These are phyloP conservation scores for Norana najaformis DNA, from an alignment of 2,888 invertebrate genomes.

Conservation along the genomic window DNA sequence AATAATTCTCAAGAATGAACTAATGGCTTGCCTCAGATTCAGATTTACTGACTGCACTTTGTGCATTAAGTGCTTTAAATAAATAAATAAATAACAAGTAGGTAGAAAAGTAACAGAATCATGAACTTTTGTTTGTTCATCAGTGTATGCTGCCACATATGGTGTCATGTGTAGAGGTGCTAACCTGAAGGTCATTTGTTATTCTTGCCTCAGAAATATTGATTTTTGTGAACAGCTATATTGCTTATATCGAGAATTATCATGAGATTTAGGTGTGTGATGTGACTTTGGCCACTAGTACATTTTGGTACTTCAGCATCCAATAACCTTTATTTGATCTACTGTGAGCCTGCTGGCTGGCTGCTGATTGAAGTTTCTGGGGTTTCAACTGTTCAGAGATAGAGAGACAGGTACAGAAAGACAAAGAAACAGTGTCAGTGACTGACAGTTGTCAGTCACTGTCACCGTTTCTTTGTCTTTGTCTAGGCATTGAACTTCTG, in stretches of 20 bases:
- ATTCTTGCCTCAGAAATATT: background rate
- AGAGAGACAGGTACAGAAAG: background rate
- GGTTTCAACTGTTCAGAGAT: background rate
- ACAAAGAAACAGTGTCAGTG: background rate
- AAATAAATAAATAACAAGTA: background rate
- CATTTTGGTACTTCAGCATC: background rate
- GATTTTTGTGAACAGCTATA: background rate
- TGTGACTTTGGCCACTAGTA: background rate
- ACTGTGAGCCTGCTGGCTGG: background rate
- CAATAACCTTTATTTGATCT: background rate
- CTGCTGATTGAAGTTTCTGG: background rate
- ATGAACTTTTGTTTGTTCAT: background rate
- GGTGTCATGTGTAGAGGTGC: background rate
- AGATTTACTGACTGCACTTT: too few species aligned
- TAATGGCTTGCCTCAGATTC: too few species aligned
- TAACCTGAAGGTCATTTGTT: background rate
- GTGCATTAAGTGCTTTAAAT: too few species aligned
- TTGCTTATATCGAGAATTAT: background rate
- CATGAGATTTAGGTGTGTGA: background rate
- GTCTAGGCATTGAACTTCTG: background rate
- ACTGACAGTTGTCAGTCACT: background rate
- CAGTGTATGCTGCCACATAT: background rate
- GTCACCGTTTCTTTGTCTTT: too few species aligned
- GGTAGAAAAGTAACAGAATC: background rate
- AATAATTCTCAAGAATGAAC: background rate